Base-by-base conservation (phyloP, 2,113 vertebrate species). In the Tichodroma muraria region DNA sequence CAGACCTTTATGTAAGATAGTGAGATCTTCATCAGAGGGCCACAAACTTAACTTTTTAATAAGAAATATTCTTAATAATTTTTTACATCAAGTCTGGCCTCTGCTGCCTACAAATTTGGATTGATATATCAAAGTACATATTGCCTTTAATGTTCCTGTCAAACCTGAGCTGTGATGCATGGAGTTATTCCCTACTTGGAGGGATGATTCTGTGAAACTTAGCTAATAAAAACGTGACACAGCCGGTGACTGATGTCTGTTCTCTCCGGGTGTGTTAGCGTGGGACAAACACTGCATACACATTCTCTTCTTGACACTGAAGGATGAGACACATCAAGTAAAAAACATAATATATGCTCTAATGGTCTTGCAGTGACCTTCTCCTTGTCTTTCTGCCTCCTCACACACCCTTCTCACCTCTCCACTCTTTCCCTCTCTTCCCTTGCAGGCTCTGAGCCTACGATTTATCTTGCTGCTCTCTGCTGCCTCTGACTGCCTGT, bases 141-240 rank as follows among this genome's bases (percentile, higher is more conserved):
- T 60, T 94, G 31, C 64, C 69, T 91, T 96, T 93, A 95, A 95
- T 80, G 77, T 79, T 95, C 44, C 53, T 90, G 93, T 92, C 89
- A 96, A 95, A 93, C 59, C 61, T 86, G 66, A 84, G 54, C 65
- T 79, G 81, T 88, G 90, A 86, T 96, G 88, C 82, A 50, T 68
- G 31, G 49, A 79, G 37, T 81, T 93, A 95, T 84, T 88, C 81
- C 87, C 81, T 54, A 75, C 61, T 83, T 83, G 76, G 66, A 93
- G 27, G 61, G 72, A 88, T 75, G 49, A 60, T 69, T 92, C 83
- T 71, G 37, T 80, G 64, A 77, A 94, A 85, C 45, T 80, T 80
- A 69, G 65, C 79, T 94, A 91, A 89, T 95, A 65, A 96, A 96
- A 89, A 80, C 2, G 7, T 69, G 56, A 37, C 85, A 79, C 59